Base-by-base conservation (phyloP, 2,888 invertebrate genomes). In the Candidula unifasciata region DNA sequence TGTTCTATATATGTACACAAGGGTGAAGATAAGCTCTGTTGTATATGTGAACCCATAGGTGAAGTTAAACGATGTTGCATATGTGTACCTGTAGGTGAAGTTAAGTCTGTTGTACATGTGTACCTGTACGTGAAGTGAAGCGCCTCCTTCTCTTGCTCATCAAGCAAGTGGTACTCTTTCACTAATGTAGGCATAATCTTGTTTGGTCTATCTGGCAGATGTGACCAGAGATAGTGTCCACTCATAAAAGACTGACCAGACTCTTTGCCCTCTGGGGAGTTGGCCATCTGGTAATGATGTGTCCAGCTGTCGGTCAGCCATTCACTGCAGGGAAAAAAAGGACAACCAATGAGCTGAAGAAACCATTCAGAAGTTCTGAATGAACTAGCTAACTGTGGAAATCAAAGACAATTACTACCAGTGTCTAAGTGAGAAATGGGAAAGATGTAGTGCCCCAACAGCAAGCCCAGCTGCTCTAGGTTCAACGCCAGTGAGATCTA, bases 261-360 rank as follows among this genome's bases (percentile, higher is more conserved):
- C 13, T 54, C 18, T 18, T 27, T 44, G 0, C 81, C 85, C 16
- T 60, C 78, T 0, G 80, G 80, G 5, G 81, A 77, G 10, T 35
- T 81, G 37, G 85, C 85, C 71, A 77, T 52, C 37, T 52, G 44
- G 44, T 54, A 69, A n/a, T 85, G 85, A 64, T 85, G 85, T n/a
- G 30, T 24, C 81, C 81, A 85, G 24, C 81, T 68, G 54, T 85
- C 85, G 8, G 37, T 66, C 27, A 85, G 71, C 85, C 85, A 85
- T 21, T 81, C 81, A 13, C 85, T 85, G 68, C 18, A 21, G 66
- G 13, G 35, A 64, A 21, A 21, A 30, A 33, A 78, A 52, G 30
- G 68, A 27, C 30, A n/a, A 30, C 8, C n/a, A 21, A 24, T 21
- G 0, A 60, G n/a, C 21, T 18, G 5, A 5, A 60, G 8, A 24